These are phyloP conservation scores for Meriones unguiculatus DNA, from an alignment of 2,113 vertebrate species.

Conservation along the genomic window DNA sequence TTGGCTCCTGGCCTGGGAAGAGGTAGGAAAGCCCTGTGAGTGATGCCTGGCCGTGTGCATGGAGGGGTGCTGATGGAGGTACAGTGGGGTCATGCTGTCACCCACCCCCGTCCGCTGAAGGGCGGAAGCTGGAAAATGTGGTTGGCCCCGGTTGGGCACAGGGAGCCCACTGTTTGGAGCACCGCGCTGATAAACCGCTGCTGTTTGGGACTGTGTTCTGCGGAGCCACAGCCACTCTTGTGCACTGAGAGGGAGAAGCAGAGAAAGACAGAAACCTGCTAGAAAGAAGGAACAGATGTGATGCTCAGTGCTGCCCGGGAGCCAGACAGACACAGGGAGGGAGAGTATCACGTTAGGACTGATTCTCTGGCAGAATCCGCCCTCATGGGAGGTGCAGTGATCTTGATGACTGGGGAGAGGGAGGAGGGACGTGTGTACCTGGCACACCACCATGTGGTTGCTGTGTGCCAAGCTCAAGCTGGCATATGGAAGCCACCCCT, in stretches of 20 bases:
- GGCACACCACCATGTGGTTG: background rate
- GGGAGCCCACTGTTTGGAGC: background rate
- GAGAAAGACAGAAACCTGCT: background rate
- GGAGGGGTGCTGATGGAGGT: background rate
- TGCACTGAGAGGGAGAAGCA: background rate
- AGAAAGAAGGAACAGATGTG: constrained; percentile 10
- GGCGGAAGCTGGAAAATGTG: background rate
- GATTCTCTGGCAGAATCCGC: background rate
- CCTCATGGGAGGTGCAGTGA: background rate
- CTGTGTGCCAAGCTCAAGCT: background rate
- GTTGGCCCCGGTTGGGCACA: background rate
- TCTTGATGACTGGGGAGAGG: background rate
- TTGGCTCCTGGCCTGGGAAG: background rate
- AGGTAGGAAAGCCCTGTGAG: background rate
- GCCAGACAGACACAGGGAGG: background rate
- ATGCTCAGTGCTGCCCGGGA: background rate
- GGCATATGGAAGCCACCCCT: background rate
- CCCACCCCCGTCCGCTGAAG: background rate
- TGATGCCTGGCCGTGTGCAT: rapidly evolving
- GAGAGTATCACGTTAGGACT: background rate
- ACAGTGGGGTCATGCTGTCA: background rate
- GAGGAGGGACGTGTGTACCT: background rate
- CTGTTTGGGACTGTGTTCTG: background rate
- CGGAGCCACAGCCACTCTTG: background rate
- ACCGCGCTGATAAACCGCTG: rapidly evolving